Conservation (phyloP, 1,140 invertebrate genomes). For the Heliconius hermathena region DNA sequence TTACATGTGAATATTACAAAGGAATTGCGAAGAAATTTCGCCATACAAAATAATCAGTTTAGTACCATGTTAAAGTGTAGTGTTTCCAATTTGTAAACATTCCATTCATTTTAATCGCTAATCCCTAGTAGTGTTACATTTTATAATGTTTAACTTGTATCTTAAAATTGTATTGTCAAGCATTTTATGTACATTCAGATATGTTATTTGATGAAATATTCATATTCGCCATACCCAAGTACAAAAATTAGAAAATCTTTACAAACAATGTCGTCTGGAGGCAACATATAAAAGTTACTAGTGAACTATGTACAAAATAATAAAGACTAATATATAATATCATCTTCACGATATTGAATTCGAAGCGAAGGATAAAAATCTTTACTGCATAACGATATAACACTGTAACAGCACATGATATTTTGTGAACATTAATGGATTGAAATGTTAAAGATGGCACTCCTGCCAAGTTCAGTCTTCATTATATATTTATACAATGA, state of each 20-base stretch:
- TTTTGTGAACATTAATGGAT: conserved; percentile 42
- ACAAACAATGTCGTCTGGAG: conserved; percentile 5
- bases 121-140: conserved; percentile 35
- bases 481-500: conserved; percentile 50
- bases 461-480: conserved; percentile 76
- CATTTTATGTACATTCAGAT: conserved; percentile 79
- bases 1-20: conserved; percentile 30
- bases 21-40: conserved; percentile 27
- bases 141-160: conserved; percentile 58
- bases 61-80: conserved; percentile 35
- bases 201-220: conserved; percentile 70
- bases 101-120: conserved; percentile 34
- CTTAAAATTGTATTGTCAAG: conserved; percentile 79
- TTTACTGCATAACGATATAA: conserved; percentile 36
- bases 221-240: neutral
- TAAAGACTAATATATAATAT: conserved; percentile 6
- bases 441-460: conserved; percentile 58
- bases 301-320: conserved; percentile 48
- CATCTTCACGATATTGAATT: conserved; percentile 8
- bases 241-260: neutral
- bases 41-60: conserved; percentile 34
- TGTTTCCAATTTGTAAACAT: conserved; percentile 42
- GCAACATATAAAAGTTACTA: conserved; percentile 22
- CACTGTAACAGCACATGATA: conserved; percentile 38
- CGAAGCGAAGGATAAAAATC: conserved; percentile 21